Percentiles rank a stretch among this genome's conserved stretches.
These are phyloP conservation scores for Petrolisthes manimaculis DNA, from an alignment of 2,888 invertebrate genomes.

Conservation along the genomic window DNA sequence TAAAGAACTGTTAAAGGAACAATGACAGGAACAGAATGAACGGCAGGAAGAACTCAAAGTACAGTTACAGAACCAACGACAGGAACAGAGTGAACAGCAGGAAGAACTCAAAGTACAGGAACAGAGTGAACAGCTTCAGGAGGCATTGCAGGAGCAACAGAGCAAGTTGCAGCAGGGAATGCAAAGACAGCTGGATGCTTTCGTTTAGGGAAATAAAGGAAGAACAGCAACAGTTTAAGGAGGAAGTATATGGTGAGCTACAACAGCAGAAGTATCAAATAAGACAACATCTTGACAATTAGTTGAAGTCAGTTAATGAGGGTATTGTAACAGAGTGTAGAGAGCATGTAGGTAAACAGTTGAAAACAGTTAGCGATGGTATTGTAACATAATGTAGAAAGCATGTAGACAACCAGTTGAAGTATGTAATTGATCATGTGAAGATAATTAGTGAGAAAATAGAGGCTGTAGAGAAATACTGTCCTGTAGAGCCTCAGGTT, in stretches of 20 bases:
- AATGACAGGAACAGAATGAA: not conserved
- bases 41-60: not conserved
- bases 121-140: not conserved
- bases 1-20: not conserved
- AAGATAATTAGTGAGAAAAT: slow-evolving; percentile 1
- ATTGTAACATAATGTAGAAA: not conserved
- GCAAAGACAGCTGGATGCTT: not conserved
- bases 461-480: not conserved
- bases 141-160: not conserved
- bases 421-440: not conserved
- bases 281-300: too few species aligned
- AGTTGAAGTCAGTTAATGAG: too few species aligned
- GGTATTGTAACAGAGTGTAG: not conserved
- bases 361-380: not conserved
- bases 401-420: not conserved
- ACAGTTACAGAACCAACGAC: not conserved
- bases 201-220: not conserved
- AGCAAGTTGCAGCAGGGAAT: not conserved
- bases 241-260: not conserved
- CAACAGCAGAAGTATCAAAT: not conserved
- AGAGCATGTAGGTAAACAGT: not conserved
- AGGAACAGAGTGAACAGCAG: not conserved
- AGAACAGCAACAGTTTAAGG: not conserved
- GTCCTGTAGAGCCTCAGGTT: not conserved
- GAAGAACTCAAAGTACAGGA: not conserved